phyloP scores from a whole-genome alignment of 2,888 invertebrate genomes.

The Cyclophora albipunctata region DNA sequence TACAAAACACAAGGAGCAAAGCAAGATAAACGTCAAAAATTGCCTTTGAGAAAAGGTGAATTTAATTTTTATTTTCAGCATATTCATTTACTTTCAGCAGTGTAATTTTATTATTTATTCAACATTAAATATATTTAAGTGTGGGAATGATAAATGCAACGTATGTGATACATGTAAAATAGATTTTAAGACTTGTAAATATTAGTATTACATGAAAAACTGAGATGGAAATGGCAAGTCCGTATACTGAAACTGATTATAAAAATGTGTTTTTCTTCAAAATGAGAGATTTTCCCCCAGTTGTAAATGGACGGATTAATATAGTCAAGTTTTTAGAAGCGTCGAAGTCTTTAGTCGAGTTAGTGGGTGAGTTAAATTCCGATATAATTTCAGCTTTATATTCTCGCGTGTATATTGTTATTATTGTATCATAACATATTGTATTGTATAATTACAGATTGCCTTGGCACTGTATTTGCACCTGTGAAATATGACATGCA shows the following conservation, averaged over 20 bases:
- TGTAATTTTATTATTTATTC: no score
- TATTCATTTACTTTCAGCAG: no score
- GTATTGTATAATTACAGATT: constrained; percentile 66
- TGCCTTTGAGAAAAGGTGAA: no score
- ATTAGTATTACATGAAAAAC: background rate
- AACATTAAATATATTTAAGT: no score
- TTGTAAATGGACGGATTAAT: constrained; percentile 74
- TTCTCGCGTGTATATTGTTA: no score
- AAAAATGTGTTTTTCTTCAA: constrained; percentile 27
- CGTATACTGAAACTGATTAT: constrained; percentile 23
- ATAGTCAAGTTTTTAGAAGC: constrained; percentile 77
- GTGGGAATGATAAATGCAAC: constrained; percentile 6
- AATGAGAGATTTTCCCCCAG: constrained; percentile 68
- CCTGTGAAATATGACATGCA: constrained; percentile 86
- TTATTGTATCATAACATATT: no score
- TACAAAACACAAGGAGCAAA: no score
- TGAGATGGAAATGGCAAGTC: constrained; percentile 39
- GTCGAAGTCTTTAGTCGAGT: constrained; percentile 74
- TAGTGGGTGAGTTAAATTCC: constrained; percentile 75
- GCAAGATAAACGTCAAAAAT: no score
- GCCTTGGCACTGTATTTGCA: constrained; percentile 82
- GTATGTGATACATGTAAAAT: constrained; percentile 22
- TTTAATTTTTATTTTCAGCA: no score
- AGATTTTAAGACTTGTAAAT: constrained; percentile 4
- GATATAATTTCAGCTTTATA: no score